phyloP scores from a whole-genome alignment of 2,797 vertebrate species.

The Scolopax bukidnonensis region DNA sequence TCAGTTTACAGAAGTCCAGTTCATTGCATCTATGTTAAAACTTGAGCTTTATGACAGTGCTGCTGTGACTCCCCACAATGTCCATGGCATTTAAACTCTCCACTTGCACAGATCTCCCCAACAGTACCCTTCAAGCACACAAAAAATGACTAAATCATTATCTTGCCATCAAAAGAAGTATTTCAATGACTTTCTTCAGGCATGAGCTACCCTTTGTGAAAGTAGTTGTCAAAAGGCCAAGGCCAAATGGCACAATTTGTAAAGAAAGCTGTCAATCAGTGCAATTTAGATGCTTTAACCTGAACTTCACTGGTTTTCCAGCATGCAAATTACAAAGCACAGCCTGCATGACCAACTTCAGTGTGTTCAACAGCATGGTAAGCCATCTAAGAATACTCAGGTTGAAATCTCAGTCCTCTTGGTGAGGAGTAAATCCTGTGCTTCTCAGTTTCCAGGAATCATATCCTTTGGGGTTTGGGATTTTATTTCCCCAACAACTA shows the following conservation, averaged over 20 bases:
- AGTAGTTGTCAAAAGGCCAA: conserved; percentile 49
- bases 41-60: not conserved
- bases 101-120: conserved; percentile 24
- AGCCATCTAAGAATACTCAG: not conserved
- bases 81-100: conserved; percentile 1
- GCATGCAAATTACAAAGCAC: not conserved
- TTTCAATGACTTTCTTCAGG: conserved; percentile 39
- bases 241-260: conserved; percentile 45
- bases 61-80: not conserved
- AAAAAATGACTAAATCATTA: conserved; percentile 26
- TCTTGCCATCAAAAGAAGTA: conserved; percentile 40
- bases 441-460: not conserved
- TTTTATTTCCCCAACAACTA: not conserved
- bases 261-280: conserved; percentile 50
- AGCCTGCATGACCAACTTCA: not conserved
- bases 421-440: not conserved
- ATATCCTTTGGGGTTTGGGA: not conserved
- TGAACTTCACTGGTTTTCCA: not conserved
- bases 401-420: not conserved
- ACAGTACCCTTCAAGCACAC: not conserved
- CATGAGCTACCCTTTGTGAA: conserved; percentile 22
- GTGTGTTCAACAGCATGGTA: not conserved
- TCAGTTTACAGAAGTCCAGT: not conserved
- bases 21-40: not conserved
- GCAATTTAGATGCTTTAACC: not conserved